Evolutionary conservation across 1,140 invertebrate genomes (phyloP).

Genomic region (Choristoneura fumiferana): DNA sequence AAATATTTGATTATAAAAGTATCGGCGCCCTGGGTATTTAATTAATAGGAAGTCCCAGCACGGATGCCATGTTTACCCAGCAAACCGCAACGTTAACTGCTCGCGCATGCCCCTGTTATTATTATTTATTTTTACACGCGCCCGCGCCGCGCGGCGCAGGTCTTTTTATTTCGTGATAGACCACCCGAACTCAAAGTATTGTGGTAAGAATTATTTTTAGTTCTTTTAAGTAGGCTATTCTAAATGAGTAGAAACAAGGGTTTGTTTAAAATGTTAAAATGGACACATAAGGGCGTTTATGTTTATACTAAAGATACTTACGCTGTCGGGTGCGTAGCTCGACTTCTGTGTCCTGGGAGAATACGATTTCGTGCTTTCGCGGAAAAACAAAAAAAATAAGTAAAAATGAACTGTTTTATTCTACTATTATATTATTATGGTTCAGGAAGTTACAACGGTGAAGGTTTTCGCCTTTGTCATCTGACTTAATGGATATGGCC

Average conservation of each 20-base stretch:
- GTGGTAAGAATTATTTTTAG: slow-evolving; percentile 21
- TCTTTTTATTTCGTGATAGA: slow-evolving; percentile 39
- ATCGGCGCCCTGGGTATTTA: slow-evolving; percentile 21
- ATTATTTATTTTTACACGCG: slow-evolving; percentile 62
- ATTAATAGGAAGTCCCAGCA: slow-evolving; percentile 52
- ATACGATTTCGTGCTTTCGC: too few species aligned
- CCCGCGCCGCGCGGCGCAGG: slow-evolving; percentile 23
- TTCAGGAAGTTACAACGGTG: too few species aligned
- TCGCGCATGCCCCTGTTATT: slow-evolving; percentile 43
- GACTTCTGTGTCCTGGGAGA: too few species aligned
- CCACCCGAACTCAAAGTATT: slow-evolving; percentile 44
- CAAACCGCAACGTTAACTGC: slow-evolving; percentile 50
- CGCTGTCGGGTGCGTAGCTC: too few species aligned
- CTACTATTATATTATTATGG: too few species aligned
- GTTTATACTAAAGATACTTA: neutral
- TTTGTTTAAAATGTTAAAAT: neutral
- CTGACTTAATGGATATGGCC: too few species aligned
- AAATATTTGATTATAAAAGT: neutral
- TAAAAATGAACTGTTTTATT: too few species aligned
- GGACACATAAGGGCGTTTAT: neutral
- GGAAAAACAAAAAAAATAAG: too few species aligned
- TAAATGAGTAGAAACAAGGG: slow-evolving; percentile 8
- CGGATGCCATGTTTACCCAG: slow-evolving; percentile 65
- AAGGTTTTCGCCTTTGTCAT: too few species aligned
- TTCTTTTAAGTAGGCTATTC: slow-evolving; percentile 1